phyloP scores from a whole-genome alignment of 2,888 invertebrate genomes.

The Phortica okadai region DNA sequence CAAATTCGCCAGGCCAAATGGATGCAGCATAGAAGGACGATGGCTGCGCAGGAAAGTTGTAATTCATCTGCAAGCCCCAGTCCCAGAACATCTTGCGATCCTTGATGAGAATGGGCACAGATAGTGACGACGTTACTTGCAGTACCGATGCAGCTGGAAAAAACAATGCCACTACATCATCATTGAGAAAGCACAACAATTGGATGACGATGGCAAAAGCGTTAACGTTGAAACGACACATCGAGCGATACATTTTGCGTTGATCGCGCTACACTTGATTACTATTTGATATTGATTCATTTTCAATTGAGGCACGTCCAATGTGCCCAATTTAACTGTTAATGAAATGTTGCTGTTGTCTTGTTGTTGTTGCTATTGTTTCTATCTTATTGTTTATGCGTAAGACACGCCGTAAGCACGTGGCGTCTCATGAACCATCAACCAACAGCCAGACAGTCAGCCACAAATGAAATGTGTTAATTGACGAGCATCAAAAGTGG shows the following conservation, averaged over 20 bases:
- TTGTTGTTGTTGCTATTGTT: background rate
- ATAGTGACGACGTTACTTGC: constrained; percentile 62
- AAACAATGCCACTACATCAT: constrained; percentile 40
- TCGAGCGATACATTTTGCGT: constrained; percentile 50
- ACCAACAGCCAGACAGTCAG: background rate
- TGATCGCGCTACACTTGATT: constrained; percentile 48
- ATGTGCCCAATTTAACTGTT: constrained; percentile 37
- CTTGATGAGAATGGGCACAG: constrained; percentile 63
- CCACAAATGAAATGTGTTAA: background rate
- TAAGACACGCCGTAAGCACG: background rate
- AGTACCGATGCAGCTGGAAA: constrained; percentile 51
- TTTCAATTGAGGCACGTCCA: constrained; percentile 38
- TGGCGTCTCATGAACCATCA: background rate
- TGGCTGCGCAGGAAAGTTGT: constrained; percentile 65
- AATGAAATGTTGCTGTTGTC: background rate
- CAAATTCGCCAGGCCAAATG: constrained; percentile 62
- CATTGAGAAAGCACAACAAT: background rate
- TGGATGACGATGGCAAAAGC: constrained; percentile 28
- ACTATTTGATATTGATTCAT: constrained; percentile 55
- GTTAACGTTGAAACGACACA: constrained; percentile 22
- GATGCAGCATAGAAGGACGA: constrained; percentile 66
- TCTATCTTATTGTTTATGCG: background rate
- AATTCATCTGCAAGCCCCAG: constrained; percentile 75
- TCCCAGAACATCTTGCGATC: constrained; percentile 71
- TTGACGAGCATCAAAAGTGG: background rate